Base-by-base conservation (phyloP, 2,113 vertebrate species). In the Melozone crissalis region DNA sequence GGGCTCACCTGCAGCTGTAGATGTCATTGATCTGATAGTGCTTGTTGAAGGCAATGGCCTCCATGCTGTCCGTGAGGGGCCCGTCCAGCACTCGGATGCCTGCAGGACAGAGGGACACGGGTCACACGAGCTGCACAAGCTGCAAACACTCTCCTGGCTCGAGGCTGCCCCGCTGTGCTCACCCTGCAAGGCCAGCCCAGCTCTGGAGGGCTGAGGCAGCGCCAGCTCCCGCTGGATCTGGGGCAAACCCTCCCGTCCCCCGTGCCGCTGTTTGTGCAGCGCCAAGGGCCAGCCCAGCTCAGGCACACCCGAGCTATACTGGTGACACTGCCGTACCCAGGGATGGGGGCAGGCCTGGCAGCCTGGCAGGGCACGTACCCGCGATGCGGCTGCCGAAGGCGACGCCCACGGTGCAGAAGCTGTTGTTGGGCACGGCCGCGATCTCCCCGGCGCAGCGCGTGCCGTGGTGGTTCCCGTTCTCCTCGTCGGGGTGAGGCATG, bases 1-100 rank as follows among this genome's bases (percentile, higher is more conserved):
- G 62, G 63, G 67, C 94, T 90, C 93, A 99, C 99, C 99, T 99
- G 98, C 99, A 99, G 98, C 99, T 99, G 98, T 99, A 99, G 97
- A 99, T 98, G 94, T 99, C 99, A 2, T 99, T 99, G 97, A 99
- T 98, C 98, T 99, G 99, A 93, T 99, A 99, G 96, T 99, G 99
- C 95, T 99, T 99, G 97, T 99, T 99, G 97, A 99, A 99, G 8
- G 99, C 99, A 5, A 99, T 96, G 4, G 99, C 99, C 97, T 99
- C 99, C 98, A 99, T 99, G 97, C 99, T 99, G 98, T 99, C 99
- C 0, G 99, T 99, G 47, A 99, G 98, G 0, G 99, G 99, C 44
- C 99, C 99, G 0, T 99, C 99, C 95, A 99, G 97, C 27, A 99
- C 99, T 24, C 99, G 97, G 97, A 99, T 99, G 87, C 99, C 99